Evolutionary conservation across 2,797 vertebrate genomes (phyloP).

Genomic region (Leucoraja ocellata): DNA sequence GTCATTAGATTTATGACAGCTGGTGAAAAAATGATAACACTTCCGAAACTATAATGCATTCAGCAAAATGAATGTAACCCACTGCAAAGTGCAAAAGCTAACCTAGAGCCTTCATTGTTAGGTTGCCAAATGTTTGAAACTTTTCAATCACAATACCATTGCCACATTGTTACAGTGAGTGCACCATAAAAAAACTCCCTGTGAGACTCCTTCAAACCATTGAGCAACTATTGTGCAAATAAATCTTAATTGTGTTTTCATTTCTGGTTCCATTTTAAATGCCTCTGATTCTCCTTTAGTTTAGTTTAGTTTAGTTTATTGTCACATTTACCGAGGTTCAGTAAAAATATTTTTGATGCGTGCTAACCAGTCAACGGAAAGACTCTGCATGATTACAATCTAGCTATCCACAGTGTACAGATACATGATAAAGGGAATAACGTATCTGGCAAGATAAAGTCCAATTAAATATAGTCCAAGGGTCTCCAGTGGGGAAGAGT

Average conservation of each 20-base stretch:
- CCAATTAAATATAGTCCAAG: too few species aligned
- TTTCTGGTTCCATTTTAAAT: neutral
- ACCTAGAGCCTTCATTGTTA: neutral
- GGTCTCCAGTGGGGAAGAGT: too few species aligned
- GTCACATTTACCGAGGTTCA: too few species aligned
- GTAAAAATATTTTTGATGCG: too few species aligned
- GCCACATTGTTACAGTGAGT: neutral
- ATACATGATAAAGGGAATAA: too few species aligned
- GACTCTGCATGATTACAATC: too few species aligned
- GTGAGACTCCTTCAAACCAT: neutral
- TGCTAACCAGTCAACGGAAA: too few species aligned
- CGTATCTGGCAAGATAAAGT: too few species aligned
- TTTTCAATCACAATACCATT: neutral
- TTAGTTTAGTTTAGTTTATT: too few species aligned
- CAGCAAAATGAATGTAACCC: conserved; percentile 11
- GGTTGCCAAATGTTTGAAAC: neutral
- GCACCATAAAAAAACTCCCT: neutral
- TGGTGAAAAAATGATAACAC: conserved; percentile 20
- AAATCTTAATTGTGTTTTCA: neutral
- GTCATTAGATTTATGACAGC: conserved; percentile 19
- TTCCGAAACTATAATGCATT: neutral
- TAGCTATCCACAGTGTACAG: too few species aligned
- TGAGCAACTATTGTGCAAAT: neutral
- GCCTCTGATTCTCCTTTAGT: neutral
- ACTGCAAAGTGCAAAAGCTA: neutral